These are phyloP conservation scores for Melinaea marsaeus DNA, from an alignment of 2,888 invertebrate genomes.

Conservation along the genomic window DNA sequence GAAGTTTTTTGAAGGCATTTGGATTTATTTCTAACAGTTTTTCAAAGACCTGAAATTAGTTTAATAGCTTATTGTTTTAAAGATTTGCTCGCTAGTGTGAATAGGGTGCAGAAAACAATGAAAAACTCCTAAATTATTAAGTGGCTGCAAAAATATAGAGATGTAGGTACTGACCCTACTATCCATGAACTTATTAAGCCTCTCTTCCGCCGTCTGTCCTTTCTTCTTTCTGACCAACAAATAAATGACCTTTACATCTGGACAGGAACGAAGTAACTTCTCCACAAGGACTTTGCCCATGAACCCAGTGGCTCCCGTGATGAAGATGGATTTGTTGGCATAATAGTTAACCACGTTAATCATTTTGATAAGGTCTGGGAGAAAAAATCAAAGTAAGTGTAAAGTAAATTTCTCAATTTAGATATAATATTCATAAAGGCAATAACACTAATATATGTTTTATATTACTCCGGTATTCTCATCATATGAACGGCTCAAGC, in stretches of 20 bases:
- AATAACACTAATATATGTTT: too few relatives aligned
- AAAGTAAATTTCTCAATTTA: too few relatives aligned
- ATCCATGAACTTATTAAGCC: slow-evolving; percentile 4
- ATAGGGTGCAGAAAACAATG: too few relatives aligned
- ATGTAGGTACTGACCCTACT: slow-evolving; percentile 10
- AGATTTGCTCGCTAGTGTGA: background rate
- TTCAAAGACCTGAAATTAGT: slow-evolving; percentile 16
- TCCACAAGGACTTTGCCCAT: slow-evolving; percentile 89
- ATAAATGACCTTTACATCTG: slow-evolving; percentile 80
- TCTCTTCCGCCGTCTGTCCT: slow-evolving; percentile 13
- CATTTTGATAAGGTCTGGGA: too few relatives aligned
- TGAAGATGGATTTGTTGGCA: slow-evolving; percentile 53
- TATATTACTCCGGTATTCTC: too few relatives aligned
- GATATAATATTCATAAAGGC: too few relatives aligned
- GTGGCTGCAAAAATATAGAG: too few relatives aligned
- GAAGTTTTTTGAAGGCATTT: slow-evolving; percentile 13
- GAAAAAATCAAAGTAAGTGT: too few relatives aligned
- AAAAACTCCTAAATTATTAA: too few relatives aligned
- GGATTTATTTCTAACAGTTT: slow-evolving; percentile 13
- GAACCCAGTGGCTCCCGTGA: slow-evolving; percentile 88
- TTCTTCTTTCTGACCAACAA: slow-evolving; percentile 84
- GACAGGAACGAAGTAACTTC: slow-evolving; percentile 84
- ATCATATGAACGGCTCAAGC: too few relatives aligned
- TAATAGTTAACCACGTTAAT: slow-evolving; percentile 15
- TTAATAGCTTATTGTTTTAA: background rate